phyloP scores from a whole-genome alignment of 2,797 vertebrate species.

The Gallinago stenura region DNA sequence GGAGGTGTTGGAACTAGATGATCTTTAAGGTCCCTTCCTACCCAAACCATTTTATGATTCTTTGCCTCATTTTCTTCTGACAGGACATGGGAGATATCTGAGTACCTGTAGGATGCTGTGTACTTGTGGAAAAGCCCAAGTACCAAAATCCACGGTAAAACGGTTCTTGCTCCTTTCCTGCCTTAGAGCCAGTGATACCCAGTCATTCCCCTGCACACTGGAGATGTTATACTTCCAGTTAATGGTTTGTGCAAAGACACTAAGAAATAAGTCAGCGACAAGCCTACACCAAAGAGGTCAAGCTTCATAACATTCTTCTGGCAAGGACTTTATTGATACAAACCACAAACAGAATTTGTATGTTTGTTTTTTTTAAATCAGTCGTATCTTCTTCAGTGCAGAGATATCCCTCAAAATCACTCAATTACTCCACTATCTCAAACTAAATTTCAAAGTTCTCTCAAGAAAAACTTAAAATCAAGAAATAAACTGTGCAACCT shows the following conservation, averaged over 20 bases:
- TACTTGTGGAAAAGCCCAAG: background rate
- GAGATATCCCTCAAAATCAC: background rate
- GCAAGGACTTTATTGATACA: background rate
- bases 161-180: background rate
- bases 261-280: background rate
- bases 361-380: background rate
- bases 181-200: background rate
- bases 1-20: too few relatives aligned
- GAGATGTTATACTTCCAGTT: background rate
- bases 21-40: too few relatives aligned
- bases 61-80: background rate
- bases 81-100: background rate
- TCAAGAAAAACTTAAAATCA: background rate
- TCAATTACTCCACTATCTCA: background rate
- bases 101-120: background rate
- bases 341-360: background rate
- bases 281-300: background rate
- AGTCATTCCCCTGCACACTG: background rate
- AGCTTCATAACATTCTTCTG: background rate
- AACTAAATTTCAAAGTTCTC: background rate
- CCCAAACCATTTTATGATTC: background rate
- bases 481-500: slow-evolving; percentile 15
- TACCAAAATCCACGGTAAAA: background rate
- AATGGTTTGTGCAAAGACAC: background rate
- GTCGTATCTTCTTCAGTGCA: background rate